Percentiles rank a stretch among this genome's conserved stretches.
Conservation (phyloP, 2,797 vertebrate genomes). For the Chelidonichthys spinosus region DNA sequence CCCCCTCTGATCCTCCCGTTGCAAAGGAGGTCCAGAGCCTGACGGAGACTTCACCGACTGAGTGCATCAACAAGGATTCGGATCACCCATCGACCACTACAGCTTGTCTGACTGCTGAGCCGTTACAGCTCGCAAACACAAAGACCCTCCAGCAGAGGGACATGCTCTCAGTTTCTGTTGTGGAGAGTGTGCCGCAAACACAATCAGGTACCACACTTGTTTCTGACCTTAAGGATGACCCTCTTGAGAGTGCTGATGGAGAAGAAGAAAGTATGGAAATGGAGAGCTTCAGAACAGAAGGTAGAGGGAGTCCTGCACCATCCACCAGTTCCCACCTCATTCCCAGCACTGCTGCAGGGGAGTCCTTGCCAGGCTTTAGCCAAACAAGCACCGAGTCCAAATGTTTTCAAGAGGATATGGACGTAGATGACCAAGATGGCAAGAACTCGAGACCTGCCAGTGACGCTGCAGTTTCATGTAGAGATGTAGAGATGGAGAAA, state of each 20-base stretch:
- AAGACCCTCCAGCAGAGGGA: slow-evolving; percentile 64
- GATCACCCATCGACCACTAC: slow-evolving; percentile 44
- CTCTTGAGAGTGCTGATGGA: slow-evolving; percentile 37
- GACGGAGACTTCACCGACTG: slow-evolving; percentile 59
- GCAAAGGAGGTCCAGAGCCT: slow-evolving; percentile 56
- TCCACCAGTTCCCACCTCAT: slow-evolving; percentile 58
- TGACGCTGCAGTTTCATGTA: slow-evolving; percentile 41
- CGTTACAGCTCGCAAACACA: slow-evolving; percentile 30
- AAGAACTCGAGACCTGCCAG: slow-evolving; percentile 52
- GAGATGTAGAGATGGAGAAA: slow-evolving; percentile 62
- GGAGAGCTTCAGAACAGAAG: slow-evolving; percentile 58
- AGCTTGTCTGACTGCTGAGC: slow-evolving; percentile 56
- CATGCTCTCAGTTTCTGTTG: slow-evolving; percentile 10
- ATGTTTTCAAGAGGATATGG: slow-evolving; percentile 61
- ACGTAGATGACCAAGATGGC: slow-evolving; percentile 62
- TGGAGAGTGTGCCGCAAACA: slow-evolving; percentile 51
- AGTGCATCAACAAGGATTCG: slow-evolving; percentile 63
- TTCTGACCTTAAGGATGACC: slow-evolving; percentile 74
- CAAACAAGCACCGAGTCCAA: slow-evolving; percentile 53
- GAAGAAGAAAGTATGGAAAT: slow-evolving; percentile 62
- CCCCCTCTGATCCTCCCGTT: slow-evolving; percentile 61
- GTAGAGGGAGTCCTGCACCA: slow-evolving; percentile 56
- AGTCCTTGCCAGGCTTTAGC: slow-evolving; percentile 41
- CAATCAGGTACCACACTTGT: slow-evolving; percentile 28
- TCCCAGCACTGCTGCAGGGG: slow-evolving; percentile 62